Evolutionary conservation across 64 coral and sea anemone genomes (phyloP), one percentile per base, ranked within the genome.

Genomic region (Catalaphyllia jardinei): DNA sequence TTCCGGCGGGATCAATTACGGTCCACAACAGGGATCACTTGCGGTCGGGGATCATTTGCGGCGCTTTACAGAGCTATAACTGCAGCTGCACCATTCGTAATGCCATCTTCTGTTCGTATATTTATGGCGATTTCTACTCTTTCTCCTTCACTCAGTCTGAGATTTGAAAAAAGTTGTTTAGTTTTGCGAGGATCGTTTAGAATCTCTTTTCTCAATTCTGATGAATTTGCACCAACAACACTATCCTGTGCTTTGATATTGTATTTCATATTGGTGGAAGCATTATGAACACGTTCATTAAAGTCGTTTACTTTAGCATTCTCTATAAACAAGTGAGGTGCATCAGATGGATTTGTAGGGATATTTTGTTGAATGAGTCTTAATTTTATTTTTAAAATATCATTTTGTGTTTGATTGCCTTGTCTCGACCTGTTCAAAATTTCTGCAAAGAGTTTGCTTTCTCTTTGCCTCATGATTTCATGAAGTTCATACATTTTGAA

Each of bases 391-490:
- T 87, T 87, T 69, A 74, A 39, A 20, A 87, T 30, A 71, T 87
- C 85, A 35, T 87, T 67, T 2, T n/a, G 73, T 71, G 67, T 73
- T 2, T 87, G 85, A 71, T 87, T 71, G 39, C 85, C 85, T 87
- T 87, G 67, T 87, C 85, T 64, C 3, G 73, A 24, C 28, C 85
- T 71, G 51, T 87, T 87, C 14, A 87, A 57, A 25, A 87, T 39
- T 74, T 87, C 65, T 54, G 85, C 85, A 87, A 87, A 87, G 2
- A 24, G 6, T 74, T 74, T 87, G n/a, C 71, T 74, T 16, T 87
- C 84, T 87, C 71, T 87, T 71, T 87, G 82, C 62, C 82, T 86
- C 82, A 86, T 86, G n/a, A 86, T 86, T 20, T 86, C 29, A 64
- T 0, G 54, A 27, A 83, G 54, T 0, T 84, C 22, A 19, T 6